Evolutionary conservation across 2,888 invertebrate genomes (phyloP), one percentile per base, ranked within the genome.

Genomic region (Crossocerus cetratus): DNA sequence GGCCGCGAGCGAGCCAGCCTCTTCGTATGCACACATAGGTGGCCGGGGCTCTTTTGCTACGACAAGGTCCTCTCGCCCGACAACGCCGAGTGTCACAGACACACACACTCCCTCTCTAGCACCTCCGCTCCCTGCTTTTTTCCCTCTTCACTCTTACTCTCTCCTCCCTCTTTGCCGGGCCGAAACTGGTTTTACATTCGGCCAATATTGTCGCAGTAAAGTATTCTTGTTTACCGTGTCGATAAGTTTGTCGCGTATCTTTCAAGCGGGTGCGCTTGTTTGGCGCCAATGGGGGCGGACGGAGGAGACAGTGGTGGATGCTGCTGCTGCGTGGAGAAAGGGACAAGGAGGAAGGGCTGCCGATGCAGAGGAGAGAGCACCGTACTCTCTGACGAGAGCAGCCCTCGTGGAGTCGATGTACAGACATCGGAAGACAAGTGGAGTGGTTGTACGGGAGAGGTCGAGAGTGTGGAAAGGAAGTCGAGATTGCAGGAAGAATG

Each of bases 181-280:
- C 13, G 8, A 81, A 79, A 84, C 84, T 83, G 83, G 83, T 84
- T 84, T 80, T 77, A 74, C 81, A 81, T 81, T 81, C 78, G 78
- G 70, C 81, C 81, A 81, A 81, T 81, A 81, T 81, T 82, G 75
- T 80, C 77, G 76, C 73, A 74, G 74, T 74, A 82, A 84, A 78
- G 75, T 70, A 75, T 77, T 74, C 78, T 66, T 80, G 80, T 81
- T 81, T 81, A 76, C 78, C 77, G 73, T 81, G 81, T 81, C 81
- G 81, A 81, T 81, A 81, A 81, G 78, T 76, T 76, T 75, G 76
- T 75, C 77, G 78, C 77, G 78, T 81, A 82, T 80, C 77, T 80
- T 77, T 76, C 72, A 68, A 77, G 80, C 77, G 78, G 77, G 80
- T 77, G 78, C 78, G 77, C 81, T 84, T 82, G 84, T 86, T 82